These are phyloP conservation scores for Diuraphis noxia DNA, from an alignment of 1,140 invertebrate species.

Conservation along the genomic window DNA sequence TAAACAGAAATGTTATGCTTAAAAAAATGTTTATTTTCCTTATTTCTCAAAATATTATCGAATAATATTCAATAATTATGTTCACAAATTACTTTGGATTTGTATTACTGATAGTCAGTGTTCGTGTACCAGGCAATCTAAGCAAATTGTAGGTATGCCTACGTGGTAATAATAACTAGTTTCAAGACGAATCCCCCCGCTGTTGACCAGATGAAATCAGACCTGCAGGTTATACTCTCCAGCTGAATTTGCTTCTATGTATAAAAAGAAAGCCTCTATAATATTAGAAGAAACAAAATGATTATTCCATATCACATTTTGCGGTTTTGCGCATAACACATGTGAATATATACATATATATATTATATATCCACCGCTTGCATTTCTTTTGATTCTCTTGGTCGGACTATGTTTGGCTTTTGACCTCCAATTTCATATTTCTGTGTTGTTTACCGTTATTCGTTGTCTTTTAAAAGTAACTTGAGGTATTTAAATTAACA, in stretches of 20 bases:
- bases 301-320: slow-evolving; percentile 42
- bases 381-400: not conserved
- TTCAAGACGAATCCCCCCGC: not conserved
- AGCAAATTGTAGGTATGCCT: not conserved
- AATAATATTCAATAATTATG: not conserved
- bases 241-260: not conserved
- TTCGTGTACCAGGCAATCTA: not conserved
- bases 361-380: not conserved
- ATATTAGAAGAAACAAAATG: slow-evolving; percentile 31
- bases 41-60: not conserved
- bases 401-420: not conserved
- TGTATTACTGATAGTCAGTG: not conserved
- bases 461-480: not conserved
- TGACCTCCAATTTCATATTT: slow-evolving; percentile 5
- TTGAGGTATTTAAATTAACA: not conserved
- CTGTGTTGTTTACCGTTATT: not conserved
- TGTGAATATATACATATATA: not conserved
- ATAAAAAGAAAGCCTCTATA: not conserved
- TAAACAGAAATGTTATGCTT: too few relatives aligned
- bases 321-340: slow-evolving; percentile 7
- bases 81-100: not conserved
- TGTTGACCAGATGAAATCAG: slow-evolving; percentile 10
- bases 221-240: not conserved
- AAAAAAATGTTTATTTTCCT: not conserved
- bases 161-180: slow-evolving; percentile 7